These are phyloP conservation scores for Threskiornis aethiopicus DNA, from an alignment of 2,797 vertebrate genomes.

Conservation along the genomic window DNA sequence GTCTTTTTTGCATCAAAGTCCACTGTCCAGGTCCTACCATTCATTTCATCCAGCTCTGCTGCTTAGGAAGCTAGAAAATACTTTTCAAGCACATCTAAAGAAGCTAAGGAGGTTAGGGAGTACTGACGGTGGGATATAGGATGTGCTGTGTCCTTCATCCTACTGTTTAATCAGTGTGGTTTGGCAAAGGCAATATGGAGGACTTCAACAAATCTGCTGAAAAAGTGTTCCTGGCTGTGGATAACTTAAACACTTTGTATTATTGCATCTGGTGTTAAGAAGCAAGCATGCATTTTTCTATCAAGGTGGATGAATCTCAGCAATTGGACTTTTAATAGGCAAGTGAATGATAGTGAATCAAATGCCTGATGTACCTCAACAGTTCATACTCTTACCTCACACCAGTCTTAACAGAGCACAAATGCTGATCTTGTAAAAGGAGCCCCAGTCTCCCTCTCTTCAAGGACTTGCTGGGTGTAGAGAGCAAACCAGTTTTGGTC, in stretches of 20 bases:
- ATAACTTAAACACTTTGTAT: background rate
- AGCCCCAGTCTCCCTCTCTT: background rate
- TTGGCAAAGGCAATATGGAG: background rate
- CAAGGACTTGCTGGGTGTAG: background rate
- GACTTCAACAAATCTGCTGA: background rate
- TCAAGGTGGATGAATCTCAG: background rate
- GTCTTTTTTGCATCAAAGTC: background rate
- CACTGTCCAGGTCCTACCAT: background rate
- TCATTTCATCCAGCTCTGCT: background rate
- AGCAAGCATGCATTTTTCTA: background rate
- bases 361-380: background rate
- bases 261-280: background rate
- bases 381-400: background rate
- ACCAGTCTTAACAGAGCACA: background rate
- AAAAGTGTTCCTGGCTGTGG: background rate
- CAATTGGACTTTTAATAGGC: background rate
- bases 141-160: background rate
- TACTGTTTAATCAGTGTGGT: background rate
- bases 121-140: background rate
- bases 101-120: background rate
- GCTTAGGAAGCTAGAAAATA: background rate
- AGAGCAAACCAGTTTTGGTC: background rate
- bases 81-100: background rate
- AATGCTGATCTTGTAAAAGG: background rate
- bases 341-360: background rate